Evolutionary conservation across 2,888 invertebrate genomes (phyloP).

Genomic region (Sesia apiformis): DNA sequence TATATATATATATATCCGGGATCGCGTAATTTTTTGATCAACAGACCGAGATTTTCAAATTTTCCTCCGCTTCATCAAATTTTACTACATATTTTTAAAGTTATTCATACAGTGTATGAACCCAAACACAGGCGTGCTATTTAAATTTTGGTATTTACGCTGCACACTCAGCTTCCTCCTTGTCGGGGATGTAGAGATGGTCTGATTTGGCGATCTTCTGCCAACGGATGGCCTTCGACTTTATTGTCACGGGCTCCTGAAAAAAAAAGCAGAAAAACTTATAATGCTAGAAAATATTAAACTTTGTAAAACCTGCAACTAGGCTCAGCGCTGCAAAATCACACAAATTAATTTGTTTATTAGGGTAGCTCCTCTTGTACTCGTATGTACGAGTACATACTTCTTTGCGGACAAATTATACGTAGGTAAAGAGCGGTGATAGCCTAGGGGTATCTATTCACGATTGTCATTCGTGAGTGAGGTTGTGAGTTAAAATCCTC

Average conservation of each 20-base stretch:
- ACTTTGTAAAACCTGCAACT: not conserved
- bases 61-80: too few relatives aligned
- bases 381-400: too few relatives aligned
- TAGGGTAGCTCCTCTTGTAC: too few relatives aligned
- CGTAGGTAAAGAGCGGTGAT: too few relatives aligned
- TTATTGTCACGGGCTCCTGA: constrained; percentile 58
- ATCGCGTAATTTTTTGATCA: not conserved
- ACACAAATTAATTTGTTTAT: too few relatives aligned
- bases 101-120: not conserved
- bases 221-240: constrained; percentile 61
- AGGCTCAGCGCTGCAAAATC: too few relatives aligned
- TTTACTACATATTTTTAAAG: not conserved
- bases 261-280: constrained; percentile 12
- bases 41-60: not conserved
- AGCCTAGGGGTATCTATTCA: too few relatives aligned
- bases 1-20: not conserved
- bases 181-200: constrained; percentile 53
- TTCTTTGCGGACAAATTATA: too few relatives aligned
- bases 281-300: not conserved
- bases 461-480: too few relatives aligned
- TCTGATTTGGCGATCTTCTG: constrained; percentile 57
- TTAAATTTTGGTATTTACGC: constrained; percentile 17
- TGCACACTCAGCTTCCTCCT: constrained; percentile 22
- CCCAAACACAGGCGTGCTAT: not conserved
- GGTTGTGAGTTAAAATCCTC: too few relatives aligned